Percentiles rank a stretch among this genome's conserved stretches.
These are phyloP conservation scores for Zosterops lateralis DNA, from an alignment of 2,113 vertebrate genomes.

Conservation along the genomic window DNA sequence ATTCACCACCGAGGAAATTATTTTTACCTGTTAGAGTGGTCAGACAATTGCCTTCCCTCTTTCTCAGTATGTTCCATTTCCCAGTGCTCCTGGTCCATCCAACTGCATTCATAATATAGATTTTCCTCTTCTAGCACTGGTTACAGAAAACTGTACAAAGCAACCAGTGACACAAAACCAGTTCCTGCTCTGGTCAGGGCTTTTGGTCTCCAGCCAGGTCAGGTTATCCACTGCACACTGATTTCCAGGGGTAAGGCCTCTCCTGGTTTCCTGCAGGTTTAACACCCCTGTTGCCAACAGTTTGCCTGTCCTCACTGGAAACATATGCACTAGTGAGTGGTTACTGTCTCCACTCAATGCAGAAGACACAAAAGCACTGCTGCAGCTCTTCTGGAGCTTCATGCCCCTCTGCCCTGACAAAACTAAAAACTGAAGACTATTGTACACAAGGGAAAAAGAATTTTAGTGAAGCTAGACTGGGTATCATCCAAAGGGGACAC, in stretches of 20 bases:
- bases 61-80: neutral
- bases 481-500: neutral
- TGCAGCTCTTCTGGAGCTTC: neutral
- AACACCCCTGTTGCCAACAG: neutral
- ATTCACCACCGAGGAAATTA: neutral
- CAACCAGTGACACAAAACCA: neutral
- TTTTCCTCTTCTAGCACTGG: neutral
- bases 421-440: neutral
- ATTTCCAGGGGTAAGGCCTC: neutral
- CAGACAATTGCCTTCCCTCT: neutral
- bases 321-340: accelerated
- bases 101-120: neutral
- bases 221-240: neutral
- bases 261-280: neutral
- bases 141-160: neutral
- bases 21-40: neutral
- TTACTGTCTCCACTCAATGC: neutral
- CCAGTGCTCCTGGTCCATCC: neutral
- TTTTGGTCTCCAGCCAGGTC: neutral
- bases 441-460: neutral
- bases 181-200: neutral
- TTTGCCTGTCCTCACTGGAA: neutral
- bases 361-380: neutral
- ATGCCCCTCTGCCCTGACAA: neutral
- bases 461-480: neutral